Percentiles rank a stretch among this genome's conserved stretches.
Conservation (phyloP, 2,888 invertebrate species). For the Vandiemenella viatica region DNA sequence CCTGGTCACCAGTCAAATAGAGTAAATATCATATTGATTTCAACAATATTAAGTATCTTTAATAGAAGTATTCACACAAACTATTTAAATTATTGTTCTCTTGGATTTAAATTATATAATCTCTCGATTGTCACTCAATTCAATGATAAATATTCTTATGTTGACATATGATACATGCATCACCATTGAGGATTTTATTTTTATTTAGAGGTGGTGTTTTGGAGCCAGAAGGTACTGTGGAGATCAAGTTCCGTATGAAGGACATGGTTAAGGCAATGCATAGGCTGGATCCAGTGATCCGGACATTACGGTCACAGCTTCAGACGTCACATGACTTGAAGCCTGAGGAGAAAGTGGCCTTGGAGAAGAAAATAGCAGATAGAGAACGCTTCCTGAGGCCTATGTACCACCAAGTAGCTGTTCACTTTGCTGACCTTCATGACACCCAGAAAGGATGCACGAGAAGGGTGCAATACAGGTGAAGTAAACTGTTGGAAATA, state of each 20-base stretch:
- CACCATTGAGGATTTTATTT: neutral
- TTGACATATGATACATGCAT: neutral
- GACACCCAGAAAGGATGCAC: conserved; percentile 96
- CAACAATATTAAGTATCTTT: no score
- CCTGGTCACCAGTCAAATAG: no score
- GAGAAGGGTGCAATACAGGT: conserved; percentile 82
- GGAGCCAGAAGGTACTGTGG: conserved; percentile 93
- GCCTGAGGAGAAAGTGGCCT: conserved; percentile 28
- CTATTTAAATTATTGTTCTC: neutral
- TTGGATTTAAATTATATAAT: neutral
- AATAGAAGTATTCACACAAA: no score
- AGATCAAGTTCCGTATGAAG: conserved; percentile 88
- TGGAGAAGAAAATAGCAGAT: conserved; percentile 56
- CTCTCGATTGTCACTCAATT: neutral
- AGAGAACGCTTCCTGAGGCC: conserved; percentile 65
- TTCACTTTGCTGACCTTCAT: conserved; percentile 94
- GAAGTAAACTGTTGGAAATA: conserved; percentile 17
- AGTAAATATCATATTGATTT: no score
- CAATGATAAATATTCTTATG: no score
- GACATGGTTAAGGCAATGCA: conserved; percentile 86
- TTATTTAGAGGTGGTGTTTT: conserved; percentile 71
- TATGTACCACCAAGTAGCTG: conserved; percentile 80
- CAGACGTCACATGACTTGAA: conserved; percentile 19
- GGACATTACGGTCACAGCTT: conserved; percentile 31
- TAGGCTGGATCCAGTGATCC: conserved; percentile 41